Conservation (phyloP, 2,113 vertebrate genomes). For the Geococcyx californianus region DNA sequence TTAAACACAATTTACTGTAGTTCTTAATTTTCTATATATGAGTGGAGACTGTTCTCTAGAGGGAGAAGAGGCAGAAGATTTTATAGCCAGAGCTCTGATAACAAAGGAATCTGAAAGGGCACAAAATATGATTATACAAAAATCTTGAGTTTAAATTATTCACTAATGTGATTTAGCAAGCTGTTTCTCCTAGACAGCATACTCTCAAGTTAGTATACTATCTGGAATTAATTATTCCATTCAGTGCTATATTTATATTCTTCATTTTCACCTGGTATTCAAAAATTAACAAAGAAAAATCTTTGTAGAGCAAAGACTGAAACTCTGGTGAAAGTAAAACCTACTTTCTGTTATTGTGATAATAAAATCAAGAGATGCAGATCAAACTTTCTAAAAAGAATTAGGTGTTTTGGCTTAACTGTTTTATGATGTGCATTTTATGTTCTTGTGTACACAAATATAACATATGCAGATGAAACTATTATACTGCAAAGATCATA, state of each 20-base stretch:
- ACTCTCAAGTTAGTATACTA: neutral
- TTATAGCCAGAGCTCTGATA: conserved; percentile 3
- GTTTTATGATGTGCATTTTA: neutral
- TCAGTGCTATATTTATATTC: neutral
- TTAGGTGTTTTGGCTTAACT: neutral
- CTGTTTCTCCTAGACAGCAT: neutral
- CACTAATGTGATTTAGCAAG: neutral
- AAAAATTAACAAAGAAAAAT: conserved; percentile 18
- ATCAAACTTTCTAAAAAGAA: neutral
- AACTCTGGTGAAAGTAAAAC: neutral
- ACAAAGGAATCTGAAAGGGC: conserved; percentile 47
- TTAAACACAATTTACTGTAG: neutral
- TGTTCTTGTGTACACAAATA: neutral
- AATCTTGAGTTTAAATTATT: neutral
- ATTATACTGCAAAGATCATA: neutral
- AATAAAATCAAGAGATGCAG: neutral
- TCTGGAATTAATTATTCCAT: neutral
- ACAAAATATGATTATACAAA: neutral
- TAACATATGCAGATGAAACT: neutral
- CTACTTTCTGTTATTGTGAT: neutral
- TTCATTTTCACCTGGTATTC: neutral
- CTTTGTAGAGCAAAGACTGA: neutral
- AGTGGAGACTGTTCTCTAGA: neutral
- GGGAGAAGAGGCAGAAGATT: neutral
- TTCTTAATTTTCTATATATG: neutral